These are phyloP conservation scores for Xenopus borealis DNA, from an alignment of 2,113 vertebrate genomes.

Conservation along the genomic window DNA sequence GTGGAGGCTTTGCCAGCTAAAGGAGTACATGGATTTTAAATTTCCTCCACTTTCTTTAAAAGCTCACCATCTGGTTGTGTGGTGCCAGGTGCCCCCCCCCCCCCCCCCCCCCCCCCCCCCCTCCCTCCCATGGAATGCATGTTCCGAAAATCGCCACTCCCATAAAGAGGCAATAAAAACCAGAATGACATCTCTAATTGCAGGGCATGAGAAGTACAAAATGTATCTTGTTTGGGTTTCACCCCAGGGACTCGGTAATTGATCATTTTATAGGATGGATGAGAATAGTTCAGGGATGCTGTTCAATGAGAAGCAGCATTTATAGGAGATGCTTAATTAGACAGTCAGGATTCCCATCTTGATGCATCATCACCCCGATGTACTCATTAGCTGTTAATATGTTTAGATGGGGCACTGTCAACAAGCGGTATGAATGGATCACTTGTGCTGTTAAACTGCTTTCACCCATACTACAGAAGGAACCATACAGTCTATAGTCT, in stretches of 20 bases:
- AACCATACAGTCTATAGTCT: too few species aligned
- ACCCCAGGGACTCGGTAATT: too few species aligned
- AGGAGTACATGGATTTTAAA: too few species aligned
- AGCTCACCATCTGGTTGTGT: too few species aligned
- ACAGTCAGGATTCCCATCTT: not conserved
- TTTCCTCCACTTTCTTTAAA: too few species aligned
- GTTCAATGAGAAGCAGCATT: not conserved
- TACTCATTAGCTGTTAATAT: too few species aligned
- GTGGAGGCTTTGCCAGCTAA: too few species aligned
- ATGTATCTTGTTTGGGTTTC: not conserved
- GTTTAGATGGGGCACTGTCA: too few species aligned
- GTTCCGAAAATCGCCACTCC: not conserved
- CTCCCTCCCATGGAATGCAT: not conserved
- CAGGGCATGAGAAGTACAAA: not conserved
- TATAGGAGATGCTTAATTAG: slow-evolving; percentile 1
- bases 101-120: not conserved
- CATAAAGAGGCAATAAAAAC: not conserved
- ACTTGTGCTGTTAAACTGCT: too few species aligned
- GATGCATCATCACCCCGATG: too few species aligned
- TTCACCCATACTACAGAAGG: too few species aligned
- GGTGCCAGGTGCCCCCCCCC: not conserved
- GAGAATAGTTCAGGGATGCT: not conserved
- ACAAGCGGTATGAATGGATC: too few species aligned
- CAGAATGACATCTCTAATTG: not conserved
- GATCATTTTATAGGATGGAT: not conserved